Base-by-base conservation (phyloP, 2,888 invertebrate genomes). In the Agriopis leucophaearia region DNA sequence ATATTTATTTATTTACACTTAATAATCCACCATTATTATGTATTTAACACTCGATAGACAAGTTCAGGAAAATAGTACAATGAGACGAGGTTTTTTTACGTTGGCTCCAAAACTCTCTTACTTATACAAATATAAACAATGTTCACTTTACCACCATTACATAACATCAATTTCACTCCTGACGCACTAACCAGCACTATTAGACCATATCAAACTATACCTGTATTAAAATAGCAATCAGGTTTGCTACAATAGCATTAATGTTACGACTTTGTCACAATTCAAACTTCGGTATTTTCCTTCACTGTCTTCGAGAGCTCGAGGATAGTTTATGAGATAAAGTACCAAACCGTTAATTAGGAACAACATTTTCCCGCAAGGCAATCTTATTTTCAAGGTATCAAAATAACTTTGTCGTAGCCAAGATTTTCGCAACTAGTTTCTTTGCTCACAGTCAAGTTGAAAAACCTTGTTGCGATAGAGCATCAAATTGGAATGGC, bases 121-220 rank as follows among this genome's bases (percentile, higher is more conserved):
- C 27, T 27, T 27, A 5, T 27, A 3, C 27, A 27, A n/a, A 5
- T 27, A 3, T 5, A 27, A n/a, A 44, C 12, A 44, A 0, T 44
- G 10, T 15, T 15, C 9, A 35, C 13, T 15, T 6, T 27, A 27
- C 5, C 27, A 27, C 27, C 27, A 5, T 36, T 47, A 54, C 9
- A 13, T 50, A 64, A 64, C 18, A 56, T 50, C 8, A 27, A 50
- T 56, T 64, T 56, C 50, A 50, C 50, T 64, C 16, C 16, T 36
- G 9, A 42, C 56, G 44, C 40, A 61, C 40, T 52, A 48, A 47
- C 54, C 40, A 38, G 62, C 45, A 16, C 42, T 35, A 50, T 56
- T 16, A 55, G 16, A 16, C 47, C 18, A 48, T 40, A 55, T 63
- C 55, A 55, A 47, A 47, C 16, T 16, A 44, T 51, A 56, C 56